phyloP scores from a whole-genome alignment of 2,888 invertebrate species.

The Mellilla xanthometata region DNA sequence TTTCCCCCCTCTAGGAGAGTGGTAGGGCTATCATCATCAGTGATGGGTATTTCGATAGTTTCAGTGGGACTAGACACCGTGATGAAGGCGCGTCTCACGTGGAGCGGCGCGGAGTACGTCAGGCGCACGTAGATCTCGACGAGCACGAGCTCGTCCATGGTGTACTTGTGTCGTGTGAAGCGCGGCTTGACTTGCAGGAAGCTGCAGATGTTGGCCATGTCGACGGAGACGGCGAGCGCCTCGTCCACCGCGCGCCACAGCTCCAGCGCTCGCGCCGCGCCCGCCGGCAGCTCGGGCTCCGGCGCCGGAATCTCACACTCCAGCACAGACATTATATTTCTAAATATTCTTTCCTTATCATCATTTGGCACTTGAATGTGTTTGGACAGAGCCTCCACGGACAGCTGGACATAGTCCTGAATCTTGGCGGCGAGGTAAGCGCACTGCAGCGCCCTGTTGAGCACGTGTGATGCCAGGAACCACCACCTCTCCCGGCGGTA shows the following conservation, averaged over 20 bases:
- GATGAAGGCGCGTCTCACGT: slow-evolving; percentile 57
- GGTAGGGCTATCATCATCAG: slow-evolving; percentile 47
- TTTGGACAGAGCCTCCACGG: slow-evolving; percentile 87
- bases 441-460: slow-evolving; percentile 91
- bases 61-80: slow-evolving; percentile 66
- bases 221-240: slow-evolving; percentile 85
- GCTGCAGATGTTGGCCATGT: slow-evolving; percentile 90
- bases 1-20: slow-evolving; percentile 83
- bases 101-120: slow-evolving; percentile 50
- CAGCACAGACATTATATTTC: slow-evolving; percentile 89
- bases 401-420: slow-evolving; percentile 89
- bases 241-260: slow-evolving; percentile 82
- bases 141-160: slow-evolving; percentile 88
- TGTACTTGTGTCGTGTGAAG: slow-evolving; percentile 87
- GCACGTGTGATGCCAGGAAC: slow-evolving; percentile 90
- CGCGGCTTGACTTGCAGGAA: slow-evolving; percentile 92
- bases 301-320: slow-evolving; percentile 85
- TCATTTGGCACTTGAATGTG: slow-evolving; percentile 82
- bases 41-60: slow-evolving; percentile 69
- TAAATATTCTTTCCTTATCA: slow-evolving; percentile 87
- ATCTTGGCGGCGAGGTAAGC: slow-evolving; percentile 92
- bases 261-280: slow-evolving; percentile 80
- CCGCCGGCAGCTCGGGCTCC: slow-evolving; percentile 82
- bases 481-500: slow-evolving; percentile 96
- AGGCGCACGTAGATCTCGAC: slow-evolving; percentile 88